Base-by-base conservation (phyloP, 2,888 invertebrate species). In the Trachelus stipa region DNA sequence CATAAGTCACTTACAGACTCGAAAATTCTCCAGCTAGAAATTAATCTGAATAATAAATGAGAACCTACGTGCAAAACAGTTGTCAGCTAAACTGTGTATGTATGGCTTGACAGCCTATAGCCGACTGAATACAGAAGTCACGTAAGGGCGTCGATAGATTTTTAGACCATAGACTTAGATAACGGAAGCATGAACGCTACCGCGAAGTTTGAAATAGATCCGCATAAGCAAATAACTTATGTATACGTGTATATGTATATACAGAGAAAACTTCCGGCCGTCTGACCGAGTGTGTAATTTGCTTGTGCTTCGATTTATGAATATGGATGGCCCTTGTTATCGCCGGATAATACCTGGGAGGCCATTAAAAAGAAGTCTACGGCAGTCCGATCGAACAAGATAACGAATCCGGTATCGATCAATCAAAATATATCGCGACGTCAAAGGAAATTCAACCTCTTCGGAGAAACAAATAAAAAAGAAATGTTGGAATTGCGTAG, bases 291-390 rank as follows among this genome's bases (percentile, higher is more conserved):
- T 30, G 68, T 71, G 79, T 77, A 79, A 79, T 79, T 79, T 73
- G 68, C 56, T 73, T 56, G 77, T 74, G 75, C 77, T 75, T 37
- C 73, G 68, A 34, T 69, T 74, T 73, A 75, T 79, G 79, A 77
- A 79, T 79, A 79, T 77, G 75, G 75, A 79, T 76, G 76, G 76
- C 35, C 30, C 34, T 34, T 56, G 40, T 56, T 56, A 56, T 56
- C 40, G 40, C 23, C 23, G 9, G 40, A 56, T 56, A 56, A 56
- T 56, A 56, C 40, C 40, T 56, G 68, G 34, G 71, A 40, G 69
- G 76, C 71, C 76, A 69, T 76, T 76, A 76, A 69, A 35, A 15
- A 56, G 23, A 56, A 56, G 23, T 56, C 23, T 56, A 56, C 40
- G 9, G 40, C 40, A 56, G 40, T 23, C 40, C 6, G 40, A 56